These are phyloP conservation scores for Suncus etruscus DNA, from an alignment of 2,113 vertebrate genomes.

Conservation along the genomic window DNA sequence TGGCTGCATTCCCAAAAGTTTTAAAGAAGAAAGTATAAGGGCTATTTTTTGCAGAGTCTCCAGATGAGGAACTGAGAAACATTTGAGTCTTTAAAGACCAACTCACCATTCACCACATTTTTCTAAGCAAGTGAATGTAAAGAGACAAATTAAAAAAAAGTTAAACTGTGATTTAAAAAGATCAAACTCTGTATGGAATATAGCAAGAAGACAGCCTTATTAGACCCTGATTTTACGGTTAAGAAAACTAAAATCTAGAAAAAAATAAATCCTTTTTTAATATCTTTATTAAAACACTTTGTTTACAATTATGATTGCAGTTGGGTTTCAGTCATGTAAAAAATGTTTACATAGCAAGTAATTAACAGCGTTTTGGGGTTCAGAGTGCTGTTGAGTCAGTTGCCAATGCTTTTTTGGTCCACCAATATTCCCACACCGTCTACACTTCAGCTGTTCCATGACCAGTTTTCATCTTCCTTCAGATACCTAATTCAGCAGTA, in stretches of 20 bases:
- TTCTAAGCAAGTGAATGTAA: neutral
- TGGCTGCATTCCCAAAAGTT: neutral
- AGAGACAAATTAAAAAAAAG: neutral
- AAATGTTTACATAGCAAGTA: neutral
- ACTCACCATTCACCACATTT: neutral
- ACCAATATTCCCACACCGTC: too few relatives aligned
- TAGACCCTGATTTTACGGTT: neutral
- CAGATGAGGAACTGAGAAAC: slow-evolving; percentile 45
- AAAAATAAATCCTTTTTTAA: neutral
- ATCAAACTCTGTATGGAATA: neutral
- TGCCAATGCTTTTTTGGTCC: too few relatives aligned
- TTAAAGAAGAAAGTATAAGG: neutral
- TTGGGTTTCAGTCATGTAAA: too few relatives aligned
- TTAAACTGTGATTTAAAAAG: neutral
- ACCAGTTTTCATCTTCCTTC: neutral
- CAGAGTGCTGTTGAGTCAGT: too few relatives aligned
- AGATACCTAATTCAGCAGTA: neutral
- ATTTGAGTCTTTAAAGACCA: neutral
- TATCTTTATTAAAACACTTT: too few relatives aligned
- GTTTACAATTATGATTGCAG: too few relatives aligned
- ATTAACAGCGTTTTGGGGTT: neutral
- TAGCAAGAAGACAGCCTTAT: neutral
- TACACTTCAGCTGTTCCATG: neutral
- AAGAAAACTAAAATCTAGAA: neutral
- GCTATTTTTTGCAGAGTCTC: slow-evolving; percentile 25